Percentiles rank a stretch among this genome's conserved stretches.
Conservation (phyloP, 1,140 invertebrate genomes). For the Pseudomyrmex sp. region DNA sequence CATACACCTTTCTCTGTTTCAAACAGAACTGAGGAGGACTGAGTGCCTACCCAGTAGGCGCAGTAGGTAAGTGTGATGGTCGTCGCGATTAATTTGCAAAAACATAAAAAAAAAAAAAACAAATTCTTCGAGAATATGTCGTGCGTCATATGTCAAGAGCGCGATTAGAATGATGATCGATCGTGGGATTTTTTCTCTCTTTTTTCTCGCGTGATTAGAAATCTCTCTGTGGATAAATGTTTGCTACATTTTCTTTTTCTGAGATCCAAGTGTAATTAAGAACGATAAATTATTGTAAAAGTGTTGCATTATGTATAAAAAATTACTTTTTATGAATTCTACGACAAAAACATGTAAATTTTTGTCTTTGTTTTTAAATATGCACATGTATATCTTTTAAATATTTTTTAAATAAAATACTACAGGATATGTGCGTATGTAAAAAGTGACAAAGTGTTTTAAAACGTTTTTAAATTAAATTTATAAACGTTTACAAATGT, state of each 20-base stretch:
- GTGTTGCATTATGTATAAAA: too few species aligned
- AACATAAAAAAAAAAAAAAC: conserved; percentile 24
- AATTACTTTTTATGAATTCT: too few species aligned
- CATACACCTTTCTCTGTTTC: conserved; percentile 85
- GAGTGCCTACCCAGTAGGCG: conserved; percentile 83
- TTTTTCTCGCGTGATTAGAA: conserved; percentile 53
- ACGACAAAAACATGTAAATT: too few species aligned
- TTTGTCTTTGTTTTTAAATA: too few species aligned
- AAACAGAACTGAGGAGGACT: conserved; percentile 85
- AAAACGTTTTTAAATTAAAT: too few species aligned
- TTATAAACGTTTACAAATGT: too few species aligned
- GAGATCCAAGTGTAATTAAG: not conserved
- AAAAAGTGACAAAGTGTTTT: too few species aligned
- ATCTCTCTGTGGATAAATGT: conserved; percentile 69
- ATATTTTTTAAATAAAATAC: too few species aligned
- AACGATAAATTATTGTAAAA: not conserved
- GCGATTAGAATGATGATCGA: conserved; percentile 24
- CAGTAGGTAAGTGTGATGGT: conserved; percentile 83
- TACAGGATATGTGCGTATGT: too few species aligned
- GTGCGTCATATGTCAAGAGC: not conserved
- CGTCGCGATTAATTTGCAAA: conserved; percentile 81
- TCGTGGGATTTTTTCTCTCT: conserved; percentile 53
- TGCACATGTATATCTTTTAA: too few species aligned
- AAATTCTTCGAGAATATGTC: conserved; percentile 51
- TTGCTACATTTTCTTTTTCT: conserved; percentile 65